Percentiles rank a stretch among this genome's conserved stretches.
These are phyloP conservation scores for Cynodonichthys magdalenae DNA, from an alignment of 2,797 vertebrate species.

Conservation along the genomic window DNA sequence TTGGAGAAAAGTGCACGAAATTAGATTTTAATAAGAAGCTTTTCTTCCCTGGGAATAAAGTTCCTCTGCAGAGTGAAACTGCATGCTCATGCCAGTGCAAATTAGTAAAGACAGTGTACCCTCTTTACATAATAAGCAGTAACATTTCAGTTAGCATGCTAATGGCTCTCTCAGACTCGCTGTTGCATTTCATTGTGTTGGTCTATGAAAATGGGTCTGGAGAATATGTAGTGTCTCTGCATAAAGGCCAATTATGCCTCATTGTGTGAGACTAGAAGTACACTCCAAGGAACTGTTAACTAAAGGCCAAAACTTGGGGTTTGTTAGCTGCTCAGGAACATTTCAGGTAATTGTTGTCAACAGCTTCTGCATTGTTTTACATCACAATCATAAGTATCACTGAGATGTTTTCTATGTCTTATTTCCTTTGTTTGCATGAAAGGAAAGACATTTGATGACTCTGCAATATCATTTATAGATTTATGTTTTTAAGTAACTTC, in stretches of 20 bases:
- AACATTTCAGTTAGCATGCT: slow-evolving; percentile 67
- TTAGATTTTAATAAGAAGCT: slow-evolving; percentile 72
- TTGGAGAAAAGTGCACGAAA: slow-evolving; percentile 65
- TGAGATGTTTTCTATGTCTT: slow-evolving; percentile 2
- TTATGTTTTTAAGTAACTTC: too few species aligned
- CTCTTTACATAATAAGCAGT: slow-evolving; percentile 49
- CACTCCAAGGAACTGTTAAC: slow-evolving; percentile 57
- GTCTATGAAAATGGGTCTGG: slow-evolving; percentile 54
- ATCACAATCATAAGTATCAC: slow-evolving; percentile 16
- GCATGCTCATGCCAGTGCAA: slow-evolving; percentile 57
- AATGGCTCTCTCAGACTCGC: slow-evolving; percentile 61
- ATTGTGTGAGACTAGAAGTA: slow-evolving; percentile 61
- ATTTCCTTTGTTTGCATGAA: background rate
- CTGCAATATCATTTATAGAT: too few species aligned
- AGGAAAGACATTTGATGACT: too few species aligned
- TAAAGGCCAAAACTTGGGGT: slow-evolving; percentile 44
- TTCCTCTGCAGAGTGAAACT: slow-evolving; percentile 54
- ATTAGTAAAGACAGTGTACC: slow-evolving; percentile 64
- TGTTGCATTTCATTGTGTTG: slow-evolving; percentile 56
- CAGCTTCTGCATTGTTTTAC: slow-evolving; percentile 20
- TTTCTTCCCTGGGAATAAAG: slow-evolving; percentile 57
- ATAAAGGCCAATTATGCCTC: slow-evolving; percentile 70
- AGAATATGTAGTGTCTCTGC: slow-evolving; percentile 39
- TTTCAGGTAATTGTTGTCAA: slow-evolving; percentile 44
- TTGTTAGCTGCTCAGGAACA: slow-evolving; percentile 34